Conservation (phyloP, 2,113 vertebrate species). For the Tyrannus savana region DNA sequence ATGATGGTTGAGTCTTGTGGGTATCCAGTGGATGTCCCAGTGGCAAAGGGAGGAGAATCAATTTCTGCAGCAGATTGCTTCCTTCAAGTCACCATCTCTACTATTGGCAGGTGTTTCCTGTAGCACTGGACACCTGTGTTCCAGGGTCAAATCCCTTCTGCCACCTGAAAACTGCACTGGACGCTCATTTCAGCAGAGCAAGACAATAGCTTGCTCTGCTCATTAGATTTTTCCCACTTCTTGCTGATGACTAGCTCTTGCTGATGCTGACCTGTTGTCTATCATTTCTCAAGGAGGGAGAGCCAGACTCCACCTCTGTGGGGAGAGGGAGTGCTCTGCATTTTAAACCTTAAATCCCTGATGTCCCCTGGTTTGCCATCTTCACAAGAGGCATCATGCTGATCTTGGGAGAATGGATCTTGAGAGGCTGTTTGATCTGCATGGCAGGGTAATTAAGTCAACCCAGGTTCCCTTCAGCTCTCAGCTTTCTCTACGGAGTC, state of each 20-base stretch:
- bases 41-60: neutral
- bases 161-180: neutral
- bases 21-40: neutral
- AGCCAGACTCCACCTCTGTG: neutral
- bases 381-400: neutral
- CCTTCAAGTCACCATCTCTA: neutral
- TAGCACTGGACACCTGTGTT: neutral
- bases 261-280: neutral
- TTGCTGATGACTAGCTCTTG: neutral
- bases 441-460: neutral
- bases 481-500: neutral
- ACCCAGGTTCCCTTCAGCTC: neutral
- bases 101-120: neutral
- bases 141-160: neutral
- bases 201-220: neutral
- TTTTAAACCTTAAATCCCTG: neutral
- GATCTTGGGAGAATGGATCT: neutral
- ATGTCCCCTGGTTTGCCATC: neutral
- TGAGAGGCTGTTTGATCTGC: neutral
- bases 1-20: neutral
- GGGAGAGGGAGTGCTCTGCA: neutral
- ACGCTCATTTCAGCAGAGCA: neutral
- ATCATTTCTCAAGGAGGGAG: neutral
- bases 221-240: neutral
- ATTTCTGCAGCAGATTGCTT: neutral